Conservation (phyloP, 2,113 vertebrate genomes). For the Trogon melanurus region DNA sequence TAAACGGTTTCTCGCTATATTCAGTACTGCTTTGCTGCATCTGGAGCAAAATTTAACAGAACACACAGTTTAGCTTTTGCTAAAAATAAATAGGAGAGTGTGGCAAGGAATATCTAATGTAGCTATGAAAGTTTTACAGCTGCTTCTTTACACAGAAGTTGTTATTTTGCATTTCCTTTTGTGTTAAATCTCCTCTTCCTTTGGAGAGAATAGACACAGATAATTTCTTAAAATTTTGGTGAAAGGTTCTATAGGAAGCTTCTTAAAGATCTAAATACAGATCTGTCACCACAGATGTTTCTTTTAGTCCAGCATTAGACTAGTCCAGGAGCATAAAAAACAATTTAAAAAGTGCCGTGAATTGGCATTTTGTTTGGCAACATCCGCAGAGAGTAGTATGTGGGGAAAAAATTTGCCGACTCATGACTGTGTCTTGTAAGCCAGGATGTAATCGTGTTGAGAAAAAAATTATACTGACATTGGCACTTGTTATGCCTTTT, state of each 20-base stretch:
- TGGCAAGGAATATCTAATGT: background rate
- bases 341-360: background rate
- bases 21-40: background rate
- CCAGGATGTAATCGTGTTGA: background rate
- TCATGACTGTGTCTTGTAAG: background rate
- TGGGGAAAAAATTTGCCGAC: background rate
- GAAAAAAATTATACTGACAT: background rate
- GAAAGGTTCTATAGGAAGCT: background rate
- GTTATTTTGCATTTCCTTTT: background rate
- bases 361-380: background rate
- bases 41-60: slow-evolving; percentile 28
- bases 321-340: background rate
- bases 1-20: slow-evolving; percentile 5
- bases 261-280: background rate
- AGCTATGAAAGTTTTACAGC: background rate
- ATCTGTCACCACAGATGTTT: background rate
- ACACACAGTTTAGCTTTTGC: background rate
- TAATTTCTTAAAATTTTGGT: background rate
- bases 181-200: background rate
- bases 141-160: background rate
- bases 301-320: background rate
- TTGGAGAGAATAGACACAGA: background rate
- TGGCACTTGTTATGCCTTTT: background rate
- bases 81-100: slow-evolving; percentile 18
- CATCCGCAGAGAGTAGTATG: background rate